Conservation (phyloP, 1,140 invertebrate species). For the Mycetomoellerius zeteki region DNA sequence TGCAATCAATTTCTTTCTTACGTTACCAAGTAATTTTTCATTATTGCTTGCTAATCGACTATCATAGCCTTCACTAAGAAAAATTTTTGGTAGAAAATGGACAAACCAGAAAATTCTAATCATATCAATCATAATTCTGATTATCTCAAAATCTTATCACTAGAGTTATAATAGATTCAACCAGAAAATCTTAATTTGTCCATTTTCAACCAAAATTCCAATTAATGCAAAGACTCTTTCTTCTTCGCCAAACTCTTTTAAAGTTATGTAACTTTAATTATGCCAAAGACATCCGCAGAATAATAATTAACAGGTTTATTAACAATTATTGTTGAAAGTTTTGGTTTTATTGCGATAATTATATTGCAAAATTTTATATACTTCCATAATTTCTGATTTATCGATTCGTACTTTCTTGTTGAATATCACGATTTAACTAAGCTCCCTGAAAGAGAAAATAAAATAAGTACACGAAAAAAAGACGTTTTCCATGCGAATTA, state of each 20-base stretch:
- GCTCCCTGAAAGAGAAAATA: not conserved
- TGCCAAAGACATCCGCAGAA: not conserved
- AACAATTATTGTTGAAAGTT: slow-evolving; percentile 5
- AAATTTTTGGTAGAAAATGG: too few species aligned
- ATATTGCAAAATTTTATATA: not conserved
- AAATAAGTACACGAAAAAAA: slow-evolving; percentile 6
- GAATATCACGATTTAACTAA: not conserved
- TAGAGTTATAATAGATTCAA: too few species aligned
- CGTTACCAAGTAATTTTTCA: slow-evolving; percentile 13
- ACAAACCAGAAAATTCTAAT: too few species aligned
- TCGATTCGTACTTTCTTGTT: slow-evolving; percentile 12
- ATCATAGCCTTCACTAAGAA: not conserved
- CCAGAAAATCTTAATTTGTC: too few species aligned
- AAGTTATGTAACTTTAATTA: slow-evolving; percentile 3
- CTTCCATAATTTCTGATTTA: not conserved
- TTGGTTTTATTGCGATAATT: not conserved
- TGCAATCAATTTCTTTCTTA: slow-evolving; percentile 16
- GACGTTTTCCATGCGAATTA: slow-evolving; percentile 24
- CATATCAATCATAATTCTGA: too few species aligned
- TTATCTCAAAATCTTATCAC: too few species aligned
- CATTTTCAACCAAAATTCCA: too few species aligned
- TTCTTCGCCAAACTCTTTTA: too few species aligned
- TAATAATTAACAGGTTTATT: not conserved
- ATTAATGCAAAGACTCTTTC: too few species aligned
- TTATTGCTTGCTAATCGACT: not conserved